These are phyloP conservation scores for Cynocephalus volans DNA, from an alignment of 2,113 vertebrate genomes.

Conservation along the genomic window DNA sequence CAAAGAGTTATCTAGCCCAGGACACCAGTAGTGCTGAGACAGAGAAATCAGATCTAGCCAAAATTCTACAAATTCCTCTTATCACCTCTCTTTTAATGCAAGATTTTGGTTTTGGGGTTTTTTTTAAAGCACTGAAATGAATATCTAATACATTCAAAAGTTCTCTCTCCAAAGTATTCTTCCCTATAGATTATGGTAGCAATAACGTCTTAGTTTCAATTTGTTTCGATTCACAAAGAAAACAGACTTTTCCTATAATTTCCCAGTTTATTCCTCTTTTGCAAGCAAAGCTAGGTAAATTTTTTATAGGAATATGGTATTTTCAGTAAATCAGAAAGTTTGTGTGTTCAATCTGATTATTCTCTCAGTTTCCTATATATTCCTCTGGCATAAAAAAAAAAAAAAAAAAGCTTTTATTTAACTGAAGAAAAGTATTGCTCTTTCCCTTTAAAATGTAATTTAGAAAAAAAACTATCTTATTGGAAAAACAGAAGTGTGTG, in stretches of 20 bases:
- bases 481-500: background rate
- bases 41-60: background rate
- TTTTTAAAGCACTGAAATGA: constrained; percentile 57
- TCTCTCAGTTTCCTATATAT: constrained; percentile 64
- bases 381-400: constrained; percentile 30
- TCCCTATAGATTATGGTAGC: constrained; percentile 62
- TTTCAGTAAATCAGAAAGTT: constrained; percentile 73
- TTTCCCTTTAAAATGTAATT: constrained; percentile 72
- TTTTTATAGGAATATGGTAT: constrained; percentile 65
- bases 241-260: constrained; percentile 70
- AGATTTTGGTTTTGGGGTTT: background rate
- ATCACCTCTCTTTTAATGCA: background rate
- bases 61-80: background rate
- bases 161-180: constrained; percentile 40
- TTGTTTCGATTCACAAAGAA: constrained; percentile 60
- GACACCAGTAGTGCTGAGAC: background rate
- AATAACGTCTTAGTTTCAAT: constrained; percentile 74
- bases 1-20: background rate
- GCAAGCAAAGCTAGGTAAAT: constrained; percentile 75
- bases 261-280: constrained; percentile 71
- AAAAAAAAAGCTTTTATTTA: constrained; percentile 71
- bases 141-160: constrained; percentile 58
- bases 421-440: constrained; percentile 62
- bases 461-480: constrained; percentile 22
- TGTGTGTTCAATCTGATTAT: constrained; percentile 69